Evolutionary conservation across 2,797 vertebrate genomes (phyloP), one percentile per base, ranked within the genome.

Genomic region (Rhinella marina): DNA sequence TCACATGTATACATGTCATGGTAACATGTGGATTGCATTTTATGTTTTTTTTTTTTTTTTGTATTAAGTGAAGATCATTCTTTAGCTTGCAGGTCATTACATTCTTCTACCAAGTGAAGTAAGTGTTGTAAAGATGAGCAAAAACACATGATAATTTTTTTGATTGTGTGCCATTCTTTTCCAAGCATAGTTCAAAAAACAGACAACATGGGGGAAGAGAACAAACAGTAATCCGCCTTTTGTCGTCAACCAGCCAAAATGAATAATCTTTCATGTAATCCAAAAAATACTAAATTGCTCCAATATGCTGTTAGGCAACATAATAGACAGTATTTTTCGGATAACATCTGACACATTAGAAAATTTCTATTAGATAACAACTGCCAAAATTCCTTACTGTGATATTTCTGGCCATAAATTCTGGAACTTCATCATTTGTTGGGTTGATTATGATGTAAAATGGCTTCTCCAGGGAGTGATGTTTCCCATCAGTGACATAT

Each of bases 391-490:
- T 92, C 81, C 97, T 93, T 93, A 99, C 98, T 0, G 96, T 98
- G 92, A 99, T 95, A 92, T 99, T 98, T 77, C 94, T 95, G 88
- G 95, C 92, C 90, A 94, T 91, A 87, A 99, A 96, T 90, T 97
- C 96, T 64, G 98, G 98, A 32, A 93, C 89, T 93, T 99, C 98
- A 78, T 99, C 98, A 85, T 99, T 99, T 4, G 93, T 96, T 1
- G 98, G 97, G 70, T 91, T 96, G 91, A 99, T 98, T 17, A 94
- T 91, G 41, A 99, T 88, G n/a, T 95, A 95, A 93, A 99, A 97
- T 0, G 95, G 92, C 12, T 92, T 91, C 2, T 95, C 93, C 89
- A 91, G 84, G 2, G 98, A 98, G 61, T 6, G 94, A 84, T 70
- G 96, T 81, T 94, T 93, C 68, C 97, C 96, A 11, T 99, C 98